Evolutionary conservation across 2,797 vertebrate species (phyloP).

Genomic region (Betta splendens): DNA sequence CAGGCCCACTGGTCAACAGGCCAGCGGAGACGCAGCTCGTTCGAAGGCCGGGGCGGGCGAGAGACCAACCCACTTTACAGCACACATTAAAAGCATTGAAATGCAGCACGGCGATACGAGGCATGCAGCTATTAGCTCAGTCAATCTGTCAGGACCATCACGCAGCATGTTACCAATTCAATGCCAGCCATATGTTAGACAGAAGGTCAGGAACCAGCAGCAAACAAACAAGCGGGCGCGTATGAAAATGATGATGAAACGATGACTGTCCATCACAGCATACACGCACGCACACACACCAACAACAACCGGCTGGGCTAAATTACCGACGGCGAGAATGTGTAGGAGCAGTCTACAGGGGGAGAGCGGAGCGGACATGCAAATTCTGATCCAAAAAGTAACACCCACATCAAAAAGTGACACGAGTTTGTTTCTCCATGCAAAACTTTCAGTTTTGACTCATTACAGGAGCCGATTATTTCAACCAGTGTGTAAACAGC

Average conservation of each 20-base stretch:
- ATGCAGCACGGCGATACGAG: conserved; percentile 52
- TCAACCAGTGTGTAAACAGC: conserved; percentile 10
- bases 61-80: conserved; percentile 62
- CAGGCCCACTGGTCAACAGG: conserved; percentile 42
- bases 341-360: conserved; percentile 40
- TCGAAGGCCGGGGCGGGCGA: conserved; percentile 40
- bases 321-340: conserved; percentile 41
- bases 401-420: conserved; percentile 18
- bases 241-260: conserved; percentile 53
- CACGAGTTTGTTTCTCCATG: neutral
- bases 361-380: conserved; percentile 25
- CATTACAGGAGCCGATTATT: conserved; percentile 14
- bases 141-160: conserved; percentile 66
- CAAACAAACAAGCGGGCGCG: conserved; percentile 64
- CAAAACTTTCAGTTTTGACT: conserved; percentile 26
- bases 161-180: conserved; percentile 58
- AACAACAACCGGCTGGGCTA: conserved; percentile 52
- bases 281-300: no score
- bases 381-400: conserved; percentile 26
- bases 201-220: conserved; percentile 58
- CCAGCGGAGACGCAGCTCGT: conserved; percentile 32
- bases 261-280: conserved; percentile 50
- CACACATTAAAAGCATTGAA: conserved; percentile 69
- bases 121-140: conserved; percentile 46
- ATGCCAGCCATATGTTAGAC: conserved; percentile 64